phyloP scores from a whole-genome alignment of 2,797 vertebrate genomes.

The Tenualosa ilisha region DNA sequence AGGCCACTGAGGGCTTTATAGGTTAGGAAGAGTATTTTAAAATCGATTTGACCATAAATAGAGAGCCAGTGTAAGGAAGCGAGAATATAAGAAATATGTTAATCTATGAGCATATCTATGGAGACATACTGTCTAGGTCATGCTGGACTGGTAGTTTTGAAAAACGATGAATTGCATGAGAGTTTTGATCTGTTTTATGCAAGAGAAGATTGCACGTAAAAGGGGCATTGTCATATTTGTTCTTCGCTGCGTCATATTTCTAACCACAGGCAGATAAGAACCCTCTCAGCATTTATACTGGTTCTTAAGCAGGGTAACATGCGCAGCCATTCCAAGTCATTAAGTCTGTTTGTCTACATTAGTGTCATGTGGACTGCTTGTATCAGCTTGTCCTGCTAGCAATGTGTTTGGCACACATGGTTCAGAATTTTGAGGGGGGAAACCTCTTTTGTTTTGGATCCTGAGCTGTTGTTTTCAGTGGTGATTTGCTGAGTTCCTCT shows the following conservation, averaged over 20 bases:
- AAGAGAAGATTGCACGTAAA: background rate
- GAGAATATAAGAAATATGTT: too few relatives aligned
- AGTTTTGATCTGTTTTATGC: background rate
- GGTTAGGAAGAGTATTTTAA: too few relatives aligned
- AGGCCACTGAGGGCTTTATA: too few relatives aligned
- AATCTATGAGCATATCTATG: too few relatives aligned
- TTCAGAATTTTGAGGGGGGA: background rate
- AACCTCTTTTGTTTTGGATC: background rate
- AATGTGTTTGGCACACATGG: constrained; percentile 5
- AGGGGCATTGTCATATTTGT: background rate
- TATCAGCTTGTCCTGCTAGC: background rate
- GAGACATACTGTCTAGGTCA: too few relatives aligned
- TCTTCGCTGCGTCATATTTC: background rate
- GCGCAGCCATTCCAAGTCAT: background rate
- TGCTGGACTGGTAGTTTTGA: too few relatives aligned
- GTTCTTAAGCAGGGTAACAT: background rate
- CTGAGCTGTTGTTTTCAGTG: background rate
- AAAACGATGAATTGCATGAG: background rate
- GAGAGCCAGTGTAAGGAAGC: too few relatives aligned
- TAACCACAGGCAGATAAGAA: background rate
- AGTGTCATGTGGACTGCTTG: background rate
- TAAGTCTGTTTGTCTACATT: background rate
- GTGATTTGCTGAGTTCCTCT: constrained; percentile 17
- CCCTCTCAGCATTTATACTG: background rate
- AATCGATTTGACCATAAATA: too few relatives aligned